phyloP scores from a whole-genome alignment of 23 tunicate genomes.

The Diplosoma virens region DNA sequence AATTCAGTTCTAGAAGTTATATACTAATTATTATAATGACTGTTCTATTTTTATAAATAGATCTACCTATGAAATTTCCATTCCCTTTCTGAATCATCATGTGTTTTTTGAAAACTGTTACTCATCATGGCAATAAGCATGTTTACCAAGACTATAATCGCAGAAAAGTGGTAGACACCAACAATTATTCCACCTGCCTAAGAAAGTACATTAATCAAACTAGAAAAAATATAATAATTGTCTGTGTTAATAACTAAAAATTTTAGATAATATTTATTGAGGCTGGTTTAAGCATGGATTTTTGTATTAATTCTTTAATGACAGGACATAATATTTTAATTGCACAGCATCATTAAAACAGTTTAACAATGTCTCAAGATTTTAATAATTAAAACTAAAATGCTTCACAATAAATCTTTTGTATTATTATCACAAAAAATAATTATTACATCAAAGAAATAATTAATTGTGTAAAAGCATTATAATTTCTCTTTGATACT shows the following conservation, averaged over 20 bases:
- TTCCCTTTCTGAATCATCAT: slow-evolving; percentile 90
- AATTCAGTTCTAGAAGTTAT: slow-evolving; percentile 80
- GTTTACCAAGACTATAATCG: slow-evolving; percentile 84
- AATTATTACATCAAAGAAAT: too few relatives aligned
- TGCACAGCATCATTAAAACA: too few relatives aligned
- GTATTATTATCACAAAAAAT: too few relatives aligned
- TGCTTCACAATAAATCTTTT: too few relatives aligned
- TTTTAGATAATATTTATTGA: not conserved
- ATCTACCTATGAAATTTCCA: slow-evolving; percentile 90
- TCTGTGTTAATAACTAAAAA: not conserved
- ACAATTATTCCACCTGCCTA: slow-evolving; percentile 72
- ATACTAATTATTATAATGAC: too few relatives aligned
- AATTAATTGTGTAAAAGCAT: too few relatives aligned
- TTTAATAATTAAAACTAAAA: too few relatives aligned
- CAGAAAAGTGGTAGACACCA: slow-evolving; percentile 75
- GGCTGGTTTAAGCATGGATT: too few relatives aligned
- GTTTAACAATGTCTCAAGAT: too few relatives aligned
- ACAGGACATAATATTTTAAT: too few relatives aligned
- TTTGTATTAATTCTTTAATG: not conserved
- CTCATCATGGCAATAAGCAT: slow-evolving; percentile 99
- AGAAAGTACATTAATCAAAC: not conserved
- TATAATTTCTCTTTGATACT: too few relatives aligned
- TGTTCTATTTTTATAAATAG: not conserved
- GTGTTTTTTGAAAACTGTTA: slow-evolving; percentile 93
- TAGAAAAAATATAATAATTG: not conserved